Evolutionary conservation across 2,113 vertebrate genomes (phyloP), one percentile per base, ranked within the genome.

Genomic region (Cinclus mexicanus): DNA sequence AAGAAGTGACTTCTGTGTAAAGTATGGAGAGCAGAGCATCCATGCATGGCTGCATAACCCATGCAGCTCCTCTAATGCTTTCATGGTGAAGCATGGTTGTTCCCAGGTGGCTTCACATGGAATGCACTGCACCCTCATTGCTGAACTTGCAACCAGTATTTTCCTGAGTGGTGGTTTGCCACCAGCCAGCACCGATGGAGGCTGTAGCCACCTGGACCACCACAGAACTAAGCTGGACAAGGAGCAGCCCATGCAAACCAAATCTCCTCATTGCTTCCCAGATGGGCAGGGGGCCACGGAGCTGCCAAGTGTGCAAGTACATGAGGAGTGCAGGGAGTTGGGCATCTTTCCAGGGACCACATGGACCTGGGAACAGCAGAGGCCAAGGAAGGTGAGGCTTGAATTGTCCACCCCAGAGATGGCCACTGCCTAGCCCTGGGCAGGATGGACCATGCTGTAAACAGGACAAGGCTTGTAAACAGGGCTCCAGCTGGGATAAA

Each of bases 381-480:
- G 39, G 19, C 64, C 0, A 0, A 59, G n/a, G 28, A 95, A 91
- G 87, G 69, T 68, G 76, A 76, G 42, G 53, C 60, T 59, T 1
- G 0, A 44, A 31, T 61, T 71, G 49, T 61, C 49, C 55, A 67
- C 18, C 44, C 55, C 12, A 25, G 87, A 49, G 88, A 89, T 78
- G 84, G 74, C 88, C 69, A 46, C 71, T 77, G 94, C 83, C 69
- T 94, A 85, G 87, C 79, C 75, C 50, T 87, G 75, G 89, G 77
- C 96, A 98, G 97, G 96, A 97, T 96, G 95, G 95, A 65, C 93
- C 94, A 68, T 3, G 25, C 89, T 94, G 94, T 97, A 98, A 98
- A 98, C 98, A 98, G 97, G 97, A 98, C 97, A 92, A 44, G 57
- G 91, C 96, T 97, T 97, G 98, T 98, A 98, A 98, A 98, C 97